Conservation (phyloP, 2,888 invertebrate genomes). For the Chrysina gloriosa region DNA sequence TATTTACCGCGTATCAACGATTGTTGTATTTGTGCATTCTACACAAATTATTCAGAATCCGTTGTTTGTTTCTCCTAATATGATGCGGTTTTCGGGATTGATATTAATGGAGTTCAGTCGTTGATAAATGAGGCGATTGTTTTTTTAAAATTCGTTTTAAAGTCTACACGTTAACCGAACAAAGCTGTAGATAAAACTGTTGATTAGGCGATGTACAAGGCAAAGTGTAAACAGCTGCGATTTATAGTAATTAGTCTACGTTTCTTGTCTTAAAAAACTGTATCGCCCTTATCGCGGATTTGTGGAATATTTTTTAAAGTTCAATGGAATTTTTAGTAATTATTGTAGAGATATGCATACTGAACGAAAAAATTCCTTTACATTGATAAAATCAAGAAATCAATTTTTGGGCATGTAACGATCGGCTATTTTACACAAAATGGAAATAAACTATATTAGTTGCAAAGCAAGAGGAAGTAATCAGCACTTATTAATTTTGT, state of each 20-base stretch:
- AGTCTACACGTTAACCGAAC: background rate
- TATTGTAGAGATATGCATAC: too few relatives aligned
- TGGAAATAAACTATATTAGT: too few relatives aligned
- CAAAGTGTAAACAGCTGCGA: background rate
- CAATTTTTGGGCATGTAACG: too few relatives aligned
- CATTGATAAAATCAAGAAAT: too few relatives aligned
- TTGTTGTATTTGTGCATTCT: background rate
- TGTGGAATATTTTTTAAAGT: constrained; percentile 11
- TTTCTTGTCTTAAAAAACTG: constrained; percentile 6
- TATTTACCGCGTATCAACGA: background rate
- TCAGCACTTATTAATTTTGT: too few relatives aligned
- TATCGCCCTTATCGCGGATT: background rate
- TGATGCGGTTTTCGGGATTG: background rate
- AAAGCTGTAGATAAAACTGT: background rate
- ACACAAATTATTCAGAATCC: too few relatives aligned
- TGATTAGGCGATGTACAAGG: background rate
- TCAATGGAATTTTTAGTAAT: too few relatives aligned
- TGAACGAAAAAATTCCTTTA: too few relatives aligned
- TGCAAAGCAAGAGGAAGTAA: too few relatives aligned
- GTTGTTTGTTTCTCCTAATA: constrained; percentile 8
- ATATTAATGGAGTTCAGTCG: too few relatives aligned
- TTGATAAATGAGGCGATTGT: background rate
- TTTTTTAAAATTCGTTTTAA: constrained; percentile 4
- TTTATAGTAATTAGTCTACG: constrained; percentile 2
- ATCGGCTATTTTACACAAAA: too few relatives aligned